Conservation (phyloP, 37 sponge, comb jelly and placozoan genomes). For the Amphimedon queenslandica region DNA sequence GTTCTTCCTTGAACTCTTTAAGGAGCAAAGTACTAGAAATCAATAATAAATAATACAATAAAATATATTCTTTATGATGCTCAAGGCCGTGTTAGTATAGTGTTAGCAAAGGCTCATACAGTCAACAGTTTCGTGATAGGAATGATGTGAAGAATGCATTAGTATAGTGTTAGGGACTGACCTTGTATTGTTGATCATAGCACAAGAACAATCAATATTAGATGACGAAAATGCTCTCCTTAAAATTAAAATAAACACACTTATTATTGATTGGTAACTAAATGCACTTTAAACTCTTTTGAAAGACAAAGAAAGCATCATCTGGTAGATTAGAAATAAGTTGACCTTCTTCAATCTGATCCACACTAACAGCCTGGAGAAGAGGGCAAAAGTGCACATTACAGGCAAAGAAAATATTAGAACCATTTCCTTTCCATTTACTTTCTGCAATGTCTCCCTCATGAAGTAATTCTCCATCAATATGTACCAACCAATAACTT, state of each 20-base stretch:
- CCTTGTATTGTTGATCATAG: conserved; percentile 85
- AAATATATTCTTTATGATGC: too few relatives aligned
- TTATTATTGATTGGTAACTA: background rate
- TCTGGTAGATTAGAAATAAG: conserved; percentile 76
- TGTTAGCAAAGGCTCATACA: too few relatives aligned
- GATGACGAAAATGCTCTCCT: conserved; percentile 63
- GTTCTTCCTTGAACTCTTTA: conserved; percentile 44
- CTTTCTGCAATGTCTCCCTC: conserved; percentile 75
- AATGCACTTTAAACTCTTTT: conserved; percentile 69
- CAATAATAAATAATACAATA: too few relatives aligned
- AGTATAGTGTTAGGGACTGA: too few relatives aligned
- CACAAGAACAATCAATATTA: conserved; percentile 80
- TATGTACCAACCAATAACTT: conserved; percentile 73
- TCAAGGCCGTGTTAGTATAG: too few relatives aligned
- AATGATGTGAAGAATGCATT: too few relatives aligned
- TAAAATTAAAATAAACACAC: conserved; percentile 8
- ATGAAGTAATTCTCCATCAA: conserved; percentile 79
- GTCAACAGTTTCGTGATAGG: too few relatives aligned
- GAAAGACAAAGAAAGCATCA: conserved; percentile 85
- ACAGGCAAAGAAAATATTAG: background rate
- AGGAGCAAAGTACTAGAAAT: conserved; percentile 73
- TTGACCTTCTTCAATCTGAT: conserved; percentile 31
- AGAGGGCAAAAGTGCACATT: too few relatives aligned
- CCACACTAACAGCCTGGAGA: conserved; percentile 61
- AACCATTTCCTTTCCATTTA: background rate